Evolutionary conservation across 2,113 vertebrate species (phyloP).

Genomic region (Microtus oregoni): DNA sequence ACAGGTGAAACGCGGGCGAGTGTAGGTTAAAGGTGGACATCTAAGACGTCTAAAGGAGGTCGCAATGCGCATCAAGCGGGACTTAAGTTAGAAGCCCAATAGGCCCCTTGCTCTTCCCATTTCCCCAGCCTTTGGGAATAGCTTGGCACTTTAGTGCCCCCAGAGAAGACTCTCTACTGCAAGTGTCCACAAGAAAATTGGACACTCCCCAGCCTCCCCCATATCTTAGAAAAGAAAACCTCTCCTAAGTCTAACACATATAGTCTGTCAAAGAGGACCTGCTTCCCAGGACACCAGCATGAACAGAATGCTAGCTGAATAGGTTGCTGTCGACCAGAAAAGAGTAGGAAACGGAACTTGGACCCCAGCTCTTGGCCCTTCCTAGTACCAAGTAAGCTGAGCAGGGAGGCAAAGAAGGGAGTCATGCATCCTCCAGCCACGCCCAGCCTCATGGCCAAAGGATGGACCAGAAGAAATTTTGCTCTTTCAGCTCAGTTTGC

Average conservation of each 20-base stretch:
- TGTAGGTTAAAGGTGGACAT: neutral
- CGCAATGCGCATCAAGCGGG: neutral
- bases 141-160: neutral
- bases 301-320: neutral
- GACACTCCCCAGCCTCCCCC: neutral
- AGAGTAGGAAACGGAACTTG: rapidly evolving
- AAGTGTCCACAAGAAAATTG: neutral
- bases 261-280: neutral
- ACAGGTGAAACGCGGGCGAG: neutral
- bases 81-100: neutral
- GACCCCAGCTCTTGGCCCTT: neutral
- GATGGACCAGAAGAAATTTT: neutral
- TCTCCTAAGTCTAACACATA: neutral
- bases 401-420: neutral
- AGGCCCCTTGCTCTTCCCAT: neutral
- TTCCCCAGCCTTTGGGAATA: neutral
- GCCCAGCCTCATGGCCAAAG: rapidly evolving
- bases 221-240: neutral
- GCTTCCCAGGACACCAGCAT: neutral
- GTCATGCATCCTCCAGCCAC: rapidly evolving
- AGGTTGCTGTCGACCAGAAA: neutral
- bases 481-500: neutral
- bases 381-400: neutral
- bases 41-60: neutral
- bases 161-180: neutral